Evolutionary conservation across 2,888 invertebrate genomes (phyloP), one percentile per base, ranked within the genome.

Genomic region (Agriopis aurantiaria): DNA sequence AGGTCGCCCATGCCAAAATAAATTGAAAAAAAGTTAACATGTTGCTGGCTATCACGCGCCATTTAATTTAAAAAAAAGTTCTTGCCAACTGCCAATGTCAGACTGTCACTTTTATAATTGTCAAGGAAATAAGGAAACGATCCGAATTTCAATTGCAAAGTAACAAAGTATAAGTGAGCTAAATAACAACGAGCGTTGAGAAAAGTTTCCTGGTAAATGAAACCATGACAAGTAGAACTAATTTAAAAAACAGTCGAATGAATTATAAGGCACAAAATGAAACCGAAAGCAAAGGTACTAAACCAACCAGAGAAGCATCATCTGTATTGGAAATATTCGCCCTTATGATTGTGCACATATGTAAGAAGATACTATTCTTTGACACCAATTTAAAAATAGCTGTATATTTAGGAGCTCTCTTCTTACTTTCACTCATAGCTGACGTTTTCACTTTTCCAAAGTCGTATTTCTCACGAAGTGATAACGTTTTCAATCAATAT

Each of bases 401-500:
- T 10, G 93, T 98, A 48, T 99, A 99, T 91, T 94, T 98, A 82
- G 96, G 96, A 76, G 95, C 96, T 75, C 95, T 99, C 73, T 97
- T 99, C 86, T 85, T 98, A 65, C 95, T 98, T 49, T 99, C 99
- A 11, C 92, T 99, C 10, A 95, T 99, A 78, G 96, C 97, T 11
- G 99, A 99, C 89, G 96, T 98, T 75, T 81, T 96, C 52, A 96
- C 97, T 11, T 96, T 98, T 86, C 98, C 98, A 0, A 97, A 96
- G 84, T 96, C 97, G 4, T 99, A 98, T 85, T 97, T 99, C 82
- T 96, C 99, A n/a, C 95, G 98, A 85, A 99, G 98, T 79, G 97
- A 97, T 84, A 99, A 99, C 88, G 85, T 98, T 61, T 96, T 99
- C 64, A 99, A 99, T 90, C 96, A 96, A 79, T 98, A 97, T 88